These are phyloP conservation scores for Numida meleagris DNA, from an alignment of 2,113 vertebrate genomes.

Conservation along the genomic window DNA sequence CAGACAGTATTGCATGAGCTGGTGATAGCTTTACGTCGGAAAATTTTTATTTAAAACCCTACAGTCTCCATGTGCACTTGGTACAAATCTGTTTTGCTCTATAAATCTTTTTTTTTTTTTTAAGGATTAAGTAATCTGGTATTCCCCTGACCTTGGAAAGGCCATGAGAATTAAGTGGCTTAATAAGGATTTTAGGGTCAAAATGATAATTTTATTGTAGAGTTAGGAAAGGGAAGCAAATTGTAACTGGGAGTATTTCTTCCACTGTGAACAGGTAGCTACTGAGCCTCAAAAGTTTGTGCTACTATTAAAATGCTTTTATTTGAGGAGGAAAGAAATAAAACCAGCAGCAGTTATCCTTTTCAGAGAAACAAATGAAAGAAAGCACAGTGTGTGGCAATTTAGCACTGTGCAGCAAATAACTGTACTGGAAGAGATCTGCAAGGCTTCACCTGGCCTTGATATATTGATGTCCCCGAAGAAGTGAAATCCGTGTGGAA, in stretches of 20 bases:
- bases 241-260: neutral
- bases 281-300: neutral
- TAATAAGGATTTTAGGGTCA: neutral
- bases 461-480: neutral
- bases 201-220: neutral
- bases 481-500: neutral
- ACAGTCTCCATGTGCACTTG: neutral
- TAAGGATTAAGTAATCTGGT: neutral
- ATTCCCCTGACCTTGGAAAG: neutral
- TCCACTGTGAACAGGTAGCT: neutral
- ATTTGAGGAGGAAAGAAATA: neutral
- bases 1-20: neutral
- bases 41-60: neutral
- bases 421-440: neutral
- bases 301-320: neutral
- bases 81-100: neutral
- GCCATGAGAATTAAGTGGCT: neutral
- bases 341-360: neutral
- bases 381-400: neutral
- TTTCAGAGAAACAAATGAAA: neutral
- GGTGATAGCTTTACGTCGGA: neutral
- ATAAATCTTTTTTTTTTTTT: neutral
- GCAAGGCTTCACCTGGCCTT: neutral
- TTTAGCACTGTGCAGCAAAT: neutral
- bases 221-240: neutral